phyloP scores from a whole-genome alignment of 2,113 vertebrate species.

The Peromyscus polionotus region DNA sequence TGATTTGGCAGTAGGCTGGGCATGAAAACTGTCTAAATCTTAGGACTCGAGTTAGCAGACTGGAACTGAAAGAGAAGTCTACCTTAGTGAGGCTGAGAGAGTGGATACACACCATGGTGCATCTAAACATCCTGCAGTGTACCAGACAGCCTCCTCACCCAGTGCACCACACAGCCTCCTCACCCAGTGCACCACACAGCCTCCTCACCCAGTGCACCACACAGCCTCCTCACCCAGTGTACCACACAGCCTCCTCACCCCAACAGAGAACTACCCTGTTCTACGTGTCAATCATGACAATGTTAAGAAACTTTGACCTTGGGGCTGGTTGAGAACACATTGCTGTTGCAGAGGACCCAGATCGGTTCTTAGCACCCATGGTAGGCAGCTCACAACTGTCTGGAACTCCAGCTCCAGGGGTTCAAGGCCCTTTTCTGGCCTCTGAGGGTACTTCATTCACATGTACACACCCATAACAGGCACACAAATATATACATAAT shows the following conservation, averaged over 20 bases:
- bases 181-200: not conserved
- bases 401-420: not conserved
- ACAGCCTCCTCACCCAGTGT: not conserved
- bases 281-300: not conserved
- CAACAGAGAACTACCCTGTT: not conserved
- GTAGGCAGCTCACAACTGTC: not conserved
- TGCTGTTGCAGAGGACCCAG: not conserved
- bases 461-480: not conserved
- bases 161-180: not conserved
- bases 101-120: not conserved
- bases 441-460: not conserved
- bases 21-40: not conserved
- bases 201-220: fast-evolving
- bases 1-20: not conserved
- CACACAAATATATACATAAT: too few species aligned
- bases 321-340: not conserved
- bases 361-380: not conserved
- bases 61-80: not conserved
- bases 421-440: not conserved
- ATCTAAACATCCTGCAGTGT: not conserved
- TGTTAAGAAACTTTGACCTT: not conserved
- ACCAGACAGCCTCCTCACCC: not conserved
- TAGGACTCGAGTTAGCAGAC: not conserved
- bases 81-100: not conserved
- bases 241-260: not conserved